Evolutionary conservation across 92 coral and sea anemone genomes (phyloP).

Genomic region (Porites evermanni): DNA sequence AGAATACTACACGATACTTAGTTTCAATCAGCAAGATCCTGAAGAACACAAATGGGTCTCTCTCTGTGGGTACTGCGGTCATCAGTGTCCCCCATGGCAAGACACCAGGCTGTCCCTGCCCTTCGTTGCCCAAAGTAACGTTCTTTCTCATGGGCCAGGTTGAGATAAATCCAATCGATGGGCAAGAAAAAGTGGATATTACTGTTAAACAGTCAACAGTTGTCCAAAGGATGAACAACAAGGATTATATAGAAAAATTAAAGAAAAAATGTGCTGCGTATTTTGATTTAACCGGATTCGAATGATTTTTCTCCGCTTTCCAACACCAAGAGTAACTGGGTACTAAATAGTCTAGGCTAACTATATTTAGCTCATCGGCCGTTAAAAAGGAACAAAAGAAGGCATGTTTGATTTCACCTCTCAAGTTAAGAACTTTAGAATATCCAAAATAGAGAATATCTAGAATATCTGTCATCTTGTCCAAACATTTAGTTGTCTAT

Average conservation of each 20-base stretch:
- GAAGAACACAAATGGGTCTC: slow-evolving; percentile 44
- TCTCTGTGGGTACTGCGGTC: slow-evolving; percentile 38
- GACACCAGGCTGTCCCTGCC: slow-evolving; percentile 62
- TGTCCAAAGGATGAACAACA: slow-evolving; percentile 49
- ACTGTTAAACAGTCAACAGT: slow-evolving; percentile 21
- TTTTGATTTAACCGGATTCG: background rate
- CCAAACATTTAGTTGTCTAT: too few species aligned
- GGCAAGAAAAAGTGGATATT: slow-evolving; percentile 23
- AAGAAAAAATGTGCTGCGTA: background rate
- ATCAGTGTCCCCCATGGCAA: slow-evolving; percentile 63
- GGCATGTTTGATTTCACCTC: too few species aligned
- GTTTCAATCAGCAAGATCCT: slow-evolving; percentile 50
- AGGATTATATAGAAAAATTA: slow-evolving; percentile 19
- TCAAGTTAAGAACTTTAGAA: too few species aligned
- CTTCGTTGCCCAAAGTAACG: slow-evolving; percentile 53
- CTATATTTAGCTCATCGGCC: too few species aligned
- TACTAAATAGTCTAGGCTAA: too few species aligned
- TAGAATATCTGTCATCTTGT: too few species aligned
- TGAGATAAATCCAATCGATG: background rate
- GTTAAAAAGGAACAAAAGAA: too few species aligned
- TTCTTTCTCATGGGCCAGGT: slow-evolving; percentile 64
- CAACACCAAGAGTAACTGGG: too few species aligned
- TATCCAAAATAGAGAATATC: too few species aligned
- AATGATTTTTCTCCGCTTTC: background rate
- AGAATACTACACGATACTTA: slow-evolving; percentile 47